These are phyloP conservation scores for Channallabes apus DNA, from an alignment of 2,797 vertebrate species.

Conservation along the genomic window DNA sequence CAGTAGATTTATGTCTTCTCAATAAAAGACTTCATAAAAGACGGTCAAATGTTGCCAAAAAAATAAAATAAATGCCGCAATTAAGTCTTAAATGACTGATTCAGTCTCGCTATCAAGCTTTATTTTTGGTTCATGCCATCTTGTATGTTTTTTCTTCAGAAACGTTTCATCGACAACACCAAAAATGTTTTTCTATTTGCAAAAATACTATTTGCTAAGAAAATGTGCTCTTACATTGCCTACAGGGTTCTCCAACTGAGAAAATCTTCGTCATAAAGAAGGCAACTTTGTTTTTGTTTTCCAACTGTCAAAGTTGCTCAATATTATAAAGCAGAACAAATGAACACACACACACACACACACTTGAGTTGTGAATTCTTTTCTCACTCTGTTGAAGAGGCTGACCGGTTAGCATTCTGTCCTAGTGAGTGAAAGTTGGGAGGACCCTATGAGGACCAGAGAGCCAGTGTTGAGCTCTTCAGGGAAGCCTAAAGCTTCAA, in stretches of 20 bases:
- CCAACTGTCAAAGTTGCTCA: background rate
- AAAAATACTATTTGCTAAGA: background rate
- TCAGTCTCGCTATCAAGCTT: background rate
- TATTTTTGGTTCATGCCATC: background rate
- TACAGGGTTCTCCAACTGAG: background rate
- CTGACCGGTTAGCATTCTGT: background rate
- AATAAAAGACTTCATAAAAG: background rate
- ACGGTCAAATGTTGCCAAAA: background rate
- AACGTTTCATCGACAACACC: background rate
- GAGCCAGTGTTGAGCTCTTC: background rate
- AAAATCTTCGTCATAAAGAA: background rate
- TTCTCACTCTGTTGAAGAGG: constrained; percentile 7
- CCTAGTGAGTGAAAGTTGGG: background rate
- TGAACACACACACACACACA: too few relatives aligned
- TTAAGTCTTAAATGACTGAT: constrained; percentile 4
- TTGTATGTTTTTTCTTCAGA: background rate
- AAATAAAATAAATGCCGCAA: background rate
- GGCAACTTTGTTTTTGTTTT: background rate
- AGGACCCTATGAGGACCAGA: background rate
- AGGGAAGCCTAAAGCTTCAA: background rate
- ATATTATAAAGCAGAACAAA: background rate
- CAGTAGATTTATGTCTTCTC: background rate
- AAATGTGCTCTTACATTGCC: background rate
- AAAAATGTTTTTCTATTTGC: background rate
- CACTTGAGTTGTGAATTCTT: background rate